Evolutionary conservation across 2,113 vertebrate genomes (phyloP), one percentile per base, ranked within the genome.

Genomic region (Ammodytes marinus): DNA sequence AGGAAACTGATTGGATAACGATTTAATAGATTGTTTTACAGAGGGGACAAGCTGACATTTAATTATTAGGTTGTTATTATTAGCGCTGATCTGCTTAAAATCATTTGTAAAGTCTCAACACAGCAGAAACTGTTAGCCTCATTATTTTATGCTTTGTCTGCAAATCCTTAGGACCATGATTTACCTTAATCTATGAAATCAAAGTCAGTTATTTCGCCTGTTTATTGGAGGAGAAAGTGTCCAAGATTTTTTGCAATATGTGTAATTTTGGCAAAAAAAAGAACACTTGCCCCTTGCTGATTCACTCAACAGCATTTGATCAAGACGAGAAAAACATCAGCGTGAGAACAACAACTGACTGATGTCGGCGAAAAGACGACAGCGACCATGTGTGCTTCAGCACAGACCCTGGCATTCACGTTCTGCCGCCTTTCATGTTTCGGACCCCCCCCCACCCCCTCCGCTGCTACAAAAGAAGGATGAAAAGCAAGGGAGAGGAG

Each of bases 401-500:
- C 88, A 87, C 89, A 83, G 68, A 74, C 54, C 54, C 54, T 7
- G 74, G 75, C 83, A 87, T 90, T 89, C 84, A 87, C 80, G n/a
- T 77, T 72, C 82, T 57, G 47, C 72, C 14, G 59, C 85, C 80
- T 93, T 91, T 93, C 74, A 92, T 89, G 89, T 86, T 84, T 79
- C 47, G 69, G 83, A 88, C 75, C 64, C 76, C 49, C 79, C 72
- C 54, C 60, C 72, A 68, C 43, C 50, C 63, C 79, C 72, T 58
- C 73, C 67, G 49, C 74, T 42, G 54, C 79, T 81, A 89, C 86
- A 96, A 93, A 91, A 88, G 89, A 66, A 83, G 84, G 86, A 85
- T 92, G 86, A 91, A 93, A 91, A 93, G 89, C 81, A 61, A 88
- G 49, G 71, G 81, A 90, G 85, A 79, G 84, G 70, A 87, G 84